These are phyloP conservation scores for Xestoiulus laeticollis DNA, from an alignment of 2,888 invertebrate species.

Conservation along the genomic window DNA sequence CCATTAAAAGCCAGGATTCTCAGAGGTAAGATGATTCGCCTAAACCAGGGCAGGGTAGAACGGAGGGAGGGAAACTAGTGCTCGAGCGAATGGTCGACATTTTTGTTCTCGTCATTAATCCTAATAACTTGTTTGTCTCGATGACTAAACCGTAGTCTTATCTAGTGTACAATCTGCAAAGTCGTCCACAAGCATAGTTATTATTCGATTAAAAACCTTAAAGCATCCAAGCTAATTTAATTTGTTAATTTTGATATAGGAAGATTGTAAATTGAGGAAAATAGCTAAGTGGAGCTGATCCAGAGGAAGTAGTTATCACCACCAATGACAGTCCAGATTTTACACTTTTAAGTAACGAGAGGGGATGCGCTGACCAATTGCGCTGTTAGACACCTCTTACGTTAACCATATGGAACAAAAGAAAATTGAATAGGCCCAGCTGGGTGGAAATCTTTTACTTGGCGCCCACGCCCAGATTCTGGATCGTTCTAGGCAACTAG, in stretches of 20 bases:
- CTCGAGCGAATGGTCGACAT: neutral
- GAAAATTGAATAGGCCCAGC: slow-evolving; percentile 44
- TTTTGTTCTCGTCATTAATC: neutral
- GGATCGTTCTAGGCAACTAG: slow-evolving; percentile 28
- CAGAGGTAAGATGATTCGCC: slow-evolving; percentile 33
- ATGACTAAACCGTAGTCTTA: neutral
- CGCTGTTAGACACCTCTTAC: neutral
- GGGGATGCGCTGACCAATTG: neutral
- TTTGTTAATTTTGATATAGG: slow-evolving; percentile 54
- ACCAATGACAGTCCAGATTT: slow-evolving; percentile 45
- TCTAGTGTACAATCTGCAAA: neutral
- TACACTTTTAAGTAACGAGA: slow-evolving; percentile 35
- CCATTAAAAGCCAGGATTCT: slow-evolving; percentile 33
- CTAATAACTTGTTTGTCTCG: slow-evolving; percentile 40
- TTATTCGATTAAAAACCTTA: neutral
- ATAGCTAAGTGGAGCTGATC: slow-evolving; percentile 45
- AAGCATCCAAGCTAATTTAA: slow-evolving; percentile 50
- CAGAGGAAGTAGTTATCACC: slow-evolving; percentile 20
- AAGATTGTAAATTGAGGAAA: slow-evolving; percentile 46
- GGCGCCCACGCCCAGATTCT: neutral
- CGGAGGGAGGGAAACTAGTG: neutral
- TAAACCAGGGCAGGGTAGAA: neutral
- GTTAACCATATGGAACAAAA: slow-evolving; percentile 14
- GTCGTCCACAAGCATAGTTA: slow-evolving; percentile 23
- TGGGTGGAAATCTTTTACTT: neutral